phyloP scores from a whole-genome alignment of 2,888 invertebrate species.

The Hyposoter dolosus region DNA sequence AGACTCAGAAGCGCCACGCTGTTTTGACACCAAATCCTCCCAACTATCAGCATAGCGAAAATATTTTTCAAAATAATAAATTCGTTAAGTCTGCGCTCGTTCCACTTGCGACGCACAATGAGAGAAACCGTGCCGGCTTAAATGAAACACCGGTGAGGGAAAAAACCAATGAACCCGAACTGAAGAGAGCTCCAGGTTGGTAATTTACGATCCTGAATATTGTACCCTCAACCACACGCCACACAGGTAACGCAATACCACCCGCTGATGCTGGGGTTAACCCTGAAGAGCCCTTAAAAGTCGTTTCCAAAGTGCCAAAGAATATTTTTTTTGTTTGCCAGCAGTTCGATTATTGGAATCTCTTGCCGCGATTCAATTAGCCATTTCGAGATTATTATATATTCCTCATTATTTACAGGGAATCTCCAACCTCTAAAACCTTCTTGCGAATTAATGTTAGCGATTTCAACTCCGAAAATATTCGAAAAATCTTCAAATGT shows the following conservation, averaged over 20 bases:
- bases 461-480: not conserved
- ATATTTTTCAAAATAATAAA: constrained; percentile 14
- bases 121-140: constrained; percentile 51
- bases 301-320: constrained; percentile 67
- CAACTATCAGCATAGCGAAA: not conserved
- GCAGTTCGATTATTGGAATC: constrained; percentile 45
- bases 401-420: not conserved
- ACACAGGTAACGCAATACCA: constrained; percentile 41
- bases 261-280: constrained; percentile 55
- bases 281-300: constrained; percentile 57
- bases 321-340: constrained; percentile 22
- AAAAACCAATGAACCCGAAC: constrained; percentile 62
- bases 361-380: constrained; percentile 28
- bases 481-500: not conserved
- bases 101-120: constrained; percentile 68
- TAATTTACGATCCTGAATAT: constrained; percentile 75
- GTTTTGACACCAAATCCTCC: constrained; percentile 5
- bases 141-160: constrained; percentile 50
- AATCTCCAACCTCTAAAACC: not conserved
- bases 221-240: constrained; percentile 68
- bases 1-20: not conserved
- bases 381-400: constrained; percentile 18
- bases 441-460: not conserved
- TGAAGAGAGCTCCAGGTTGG: constrained; percentile 60
- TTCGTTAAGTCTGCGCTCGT: constrained; percentile 1